Base-by-base conservation (phyloP, 2,888 invertebrate genomes). In the Schizotus pectinicornis region DNA sequence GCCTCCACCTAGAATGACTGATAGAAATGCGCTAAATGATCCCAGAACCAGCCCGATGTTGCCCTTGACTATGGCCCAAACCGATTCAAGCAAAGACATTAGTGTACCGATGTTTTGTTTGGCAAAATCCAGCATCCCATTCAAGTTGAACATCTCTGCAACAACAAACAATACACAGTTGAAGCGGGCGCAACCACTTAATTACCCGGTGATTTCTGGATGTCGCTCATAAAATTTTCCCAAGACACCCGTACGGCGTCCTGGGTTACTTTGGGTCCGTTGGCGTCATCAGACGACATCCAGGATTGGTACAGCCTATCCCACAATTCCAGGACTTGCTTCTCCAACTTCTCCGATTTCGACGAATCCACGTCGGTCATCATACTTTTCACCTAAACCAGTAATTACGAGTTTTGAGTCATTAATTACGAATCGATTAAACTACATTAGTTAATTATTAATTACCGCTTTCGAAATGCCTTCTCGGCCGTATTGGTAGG, bases 231-330 rank as follows among this genome's bases (percentile, higher is more conserved):
- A 62, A 90, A 84, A 64, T 78, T 85, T 64, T 89, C 87, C 89
- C 89, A 90, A 0, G 89, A 88, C 69, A 86, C 86, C 65, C 87
- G 85, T 2, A 92, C 85, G 0, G 91, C 92, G 41, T 85, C 82
- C 7, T 85, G 81, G 54, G 92, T 89, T 0, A 92, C 92, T 55
- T 88, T 85, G 0, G 93, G 92, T 0, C 92, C 93, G 63, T 81
- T 75, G 6, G 80, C 41, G 58, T 83, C 82, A 67, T 86, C 80
- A 0, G 89, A 87, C 73, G 91, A 89, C 80, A 94, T 90, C 94
- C 94, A 95, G 58, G 92, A 90, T 79, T 95, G 93, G 80, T 97
- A 97, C 39, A 96, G 85, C 58, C 94, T 84, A 80, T 97, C 97
- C 94, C 95, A 97, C 11, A 98, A 83, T 77, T 95, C 94, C 35